phyloP scores from a whole-genome alignment of 2,888 invertebrate genomes.

The Pseudococcus longispinus region DNA sequence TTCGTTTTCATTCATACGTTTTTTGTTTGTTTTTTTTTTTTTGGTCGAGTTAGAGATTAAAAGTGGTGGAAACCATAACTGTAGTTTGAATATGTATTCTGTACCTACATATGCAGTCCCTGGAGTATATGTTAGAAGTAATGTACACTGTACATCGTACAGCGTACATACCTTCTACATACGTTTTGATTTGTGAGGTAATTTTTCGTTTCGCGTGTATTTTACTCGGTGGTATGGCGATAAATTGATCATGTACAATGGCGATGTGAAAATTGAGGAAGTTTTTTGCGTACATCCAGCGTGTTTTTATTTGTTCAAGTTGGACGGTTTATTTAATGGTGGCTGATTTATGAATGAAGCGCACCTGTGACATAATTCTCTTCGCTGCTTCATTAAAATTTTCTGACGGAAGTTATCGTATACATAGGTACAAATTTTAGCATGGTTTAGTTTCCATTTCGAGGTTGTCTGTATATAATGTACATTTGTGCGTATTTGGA shows the following conservation, averaged over 20 bases:
- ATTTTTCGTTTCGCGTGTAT: background rate
- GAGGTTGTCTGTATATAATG: background rate
- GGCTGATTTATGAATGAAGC: slow-evolving; percentile 36
- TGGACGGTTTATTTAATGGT: slow-evolving; percentile 23
- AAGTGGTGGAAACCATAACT: background rate
- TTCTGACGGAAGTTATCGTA: slow-evolving; percentile 4
- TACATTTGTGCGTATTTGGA: background rate
- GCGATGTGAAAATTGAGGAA: slow-evolving; percentile 7
- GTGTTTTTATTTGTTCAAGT: slow-evolving; percentile 40
- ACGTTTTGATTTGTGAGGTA: slow-evolving; percentile 1
- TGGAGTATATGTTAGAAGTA: background rate
- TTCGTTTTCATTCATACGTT: slow-evolving; percentile 41
- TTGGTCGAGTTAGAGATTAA: background rate
- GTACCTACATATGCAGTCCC: background rate
- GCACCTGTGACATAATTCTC: slow-evolving; percentile 32
- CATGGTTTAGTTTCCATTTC: background rate
- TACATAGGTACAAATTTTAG: background rate
- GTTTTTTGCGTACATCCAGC: slow-evolving; percentile 21
- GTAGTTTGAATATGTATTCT: background rate
- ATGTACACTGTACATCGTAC: background rate
- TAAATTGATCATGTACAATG: background rate
- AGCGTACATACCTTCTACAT: no score
- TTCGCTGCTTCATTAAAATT: slow-evolving; percentile 15
- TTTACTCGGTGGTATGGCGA: background rate
- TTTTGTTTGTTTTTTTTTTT: background rate